These are phyloP conservation scores for Propithecus deckenii DNA, from an alignment of 2,797 vertebrate genomes.

Conservation along the genomic window DNA sequence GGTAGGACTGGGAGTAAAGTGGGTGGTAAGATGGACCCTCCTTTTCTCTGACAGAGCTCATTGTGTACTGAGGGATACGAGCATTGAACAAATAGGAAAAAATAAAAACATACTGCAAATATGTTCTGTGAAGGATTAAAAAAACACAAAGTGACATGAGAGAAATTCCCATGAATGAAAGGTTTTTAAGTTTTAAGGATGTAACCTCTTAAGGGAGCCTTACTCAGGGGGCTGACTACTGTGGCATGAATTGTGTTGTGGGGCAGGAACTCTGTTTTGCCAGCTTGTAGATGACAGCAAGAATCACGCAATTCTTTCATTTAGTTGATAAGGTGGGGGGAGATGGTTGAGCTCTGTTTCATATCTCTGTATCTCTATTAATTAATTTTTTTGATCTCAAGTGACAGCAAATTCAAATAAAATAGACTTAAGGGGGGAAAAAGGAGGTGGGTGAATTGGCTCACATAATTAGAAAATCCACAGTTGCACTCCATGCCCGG, in stretches of 20 bases:
- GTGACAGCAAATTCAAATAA: slow-evolving; percentile 50
- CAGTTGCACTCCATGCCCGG: not conserved
- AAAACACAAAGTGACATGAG: not conserved
- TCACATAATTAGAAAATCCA: slow-evolving; percentile 45
- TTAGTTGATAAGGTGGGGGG: not conserved
- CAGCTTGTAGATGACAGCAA: not conserved
- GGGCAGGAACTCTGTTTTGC: not conserved
- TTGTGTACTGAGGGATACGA: not conserved
- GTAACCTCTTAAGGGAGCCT: not conserved
- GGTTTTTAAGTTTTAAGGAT: not conserved
- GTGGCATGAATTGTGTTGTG: not conserved
- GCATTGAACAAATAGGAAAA: not conserved
- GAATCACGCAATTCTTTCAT: not conserved
- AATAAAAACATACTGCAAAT: not conserved
- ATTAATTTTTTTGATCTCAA: not conserved
- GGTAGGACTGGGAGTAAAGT: not conserved
- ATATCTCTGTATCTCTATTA: slow-evolving; percentile 41
- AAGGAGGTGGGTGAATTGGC: not conserved
- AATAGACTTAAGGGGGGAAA: not conserved
- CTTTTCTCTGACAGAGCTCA: not conserved
- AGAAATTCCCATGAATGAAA: not conserved
- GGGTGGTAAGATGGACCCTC: not conserved
- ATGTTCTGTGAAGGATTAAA: not conserved
- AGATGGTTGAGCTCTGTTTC: not conserved
- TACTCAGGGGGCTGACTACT: not conserved